These are phyloP conservation scores for Anoplolepis gracilipes DNA, from an alignment of 1,140 invertebrate species.

Conservation along the genomic window DNA sequence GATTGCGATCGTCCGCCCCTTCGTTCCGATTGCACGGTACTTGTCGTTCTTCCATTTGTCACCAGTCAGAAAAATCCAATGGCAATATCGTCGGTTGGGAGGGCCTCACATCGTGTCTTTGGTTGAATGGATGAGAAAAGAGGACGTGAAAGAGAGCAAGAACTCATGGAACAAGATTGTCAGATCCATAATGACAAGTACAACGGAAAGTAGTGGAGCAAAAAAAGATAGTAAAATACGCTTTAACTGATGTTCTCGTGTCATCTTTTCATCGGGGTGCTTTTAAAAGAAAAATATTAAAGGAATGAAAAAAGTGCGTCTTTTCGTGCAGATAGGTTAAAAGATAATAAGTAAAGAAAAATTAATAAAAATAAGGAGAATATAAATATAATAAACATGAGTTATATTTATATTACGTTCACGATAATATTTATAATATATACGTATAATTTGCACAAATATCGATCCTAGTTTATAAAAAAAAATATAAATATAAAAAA, in stretches of 20 bases:
- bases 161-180: conserved; percentile 55
- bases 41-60: conserved; percentile 59
- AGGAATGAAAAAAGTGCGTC: background rate
- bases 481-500: too few species aligned
- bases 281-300: background rate
- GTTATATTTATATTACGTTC: too few species aligned
- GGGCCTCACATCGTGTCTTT: conserved; percentile 16
- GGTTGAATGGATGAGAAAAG: conserved; percentile 35
- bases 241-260: conserved; percentile 27
- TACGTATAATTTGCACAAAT: background rate
- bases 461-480: too few species aligned
- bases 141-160: conserved; percentile 15
- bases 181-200: conserved; percentile 40
- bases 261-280: conserved; percentile 3
- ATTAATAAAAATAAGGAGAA: background rate
- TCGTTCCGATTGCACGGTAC: conserved; percentile 29
- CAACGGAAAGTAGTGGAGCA: conserved; percentile 31
- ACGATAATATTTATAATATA: background rate
- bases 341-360: background rate
- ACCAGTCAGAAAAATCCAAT: conserved; percentile 45
- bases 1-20: conserved; percentile 3
- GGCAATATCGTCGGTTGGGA: background rate
- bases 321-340: background rate
- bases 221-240: conserved; percentile 24
- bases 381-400: too few species aligned